These are phyloP conservation scores for Perccottus glenii DNA, from an alignment of 2,113 vertebrate genomes.

Conservation along the genomic window DNA sequence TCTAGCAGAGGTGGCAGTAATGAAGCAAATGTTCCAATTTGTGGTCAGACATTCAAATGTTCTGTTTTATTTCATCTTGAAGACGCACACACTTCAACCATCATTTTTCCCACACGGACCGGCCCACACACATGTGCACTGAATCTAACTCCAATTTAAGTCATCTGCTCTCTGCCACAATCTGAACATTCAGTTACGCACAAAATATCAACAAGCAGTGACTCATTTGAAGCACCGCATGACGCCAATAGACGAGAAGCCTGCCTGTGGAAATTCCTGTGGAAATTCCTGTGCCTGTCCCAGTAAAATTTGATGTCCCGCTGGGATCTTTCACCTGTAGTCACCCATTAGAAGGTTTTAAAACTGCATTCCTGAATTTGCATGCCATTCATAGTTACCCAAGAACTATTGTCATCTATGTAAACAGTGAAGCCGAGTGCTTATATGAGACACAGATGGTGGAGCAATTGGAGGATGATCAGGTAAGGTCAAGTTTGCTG, in stretches of 20 bases:
- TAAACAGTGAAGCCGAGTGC: background rate
- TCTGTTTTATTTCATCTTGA: background rate
- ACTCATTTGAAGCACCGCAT: constrained; percentile 16
- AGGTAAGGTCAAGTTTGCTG: background rate
- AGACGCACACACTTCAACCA: background rate
- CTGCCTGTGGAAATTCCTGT: background rate
- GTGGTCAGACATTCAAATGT: background rate
- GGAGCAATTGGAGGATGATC: background rate
- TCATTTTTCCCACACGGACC: background rate
- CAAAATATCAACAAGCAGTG: background rate
- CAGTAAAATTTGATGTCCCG: constrained; percentile 3
- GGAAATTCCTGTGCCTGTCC: background rate
- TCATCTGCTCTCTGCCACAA: constrained; percentile 26
- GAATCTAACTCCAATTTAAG: constrained; percentile 26
- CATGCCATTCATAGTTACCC: background rate
- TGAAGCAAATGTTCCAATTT: background rate
- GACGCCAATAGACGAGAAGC: background rate
- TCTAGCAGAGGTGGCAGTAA: too few relatives aligned
- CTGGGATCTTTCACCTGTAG: background rate
- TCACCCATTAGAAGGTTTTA: too few relatives aligned
- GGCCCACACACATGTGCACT: constrained; percentile 12
- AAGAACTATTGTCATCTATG: background rate
- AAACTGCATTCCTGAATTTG: background rate
- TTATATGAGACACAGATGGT: background rate
- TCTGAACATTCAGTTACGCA: background rate